Evolutionary conservation across 2,888 invertebrate genomes (phyloP).

Genomic region (Isotomurus palustris): DNA sequence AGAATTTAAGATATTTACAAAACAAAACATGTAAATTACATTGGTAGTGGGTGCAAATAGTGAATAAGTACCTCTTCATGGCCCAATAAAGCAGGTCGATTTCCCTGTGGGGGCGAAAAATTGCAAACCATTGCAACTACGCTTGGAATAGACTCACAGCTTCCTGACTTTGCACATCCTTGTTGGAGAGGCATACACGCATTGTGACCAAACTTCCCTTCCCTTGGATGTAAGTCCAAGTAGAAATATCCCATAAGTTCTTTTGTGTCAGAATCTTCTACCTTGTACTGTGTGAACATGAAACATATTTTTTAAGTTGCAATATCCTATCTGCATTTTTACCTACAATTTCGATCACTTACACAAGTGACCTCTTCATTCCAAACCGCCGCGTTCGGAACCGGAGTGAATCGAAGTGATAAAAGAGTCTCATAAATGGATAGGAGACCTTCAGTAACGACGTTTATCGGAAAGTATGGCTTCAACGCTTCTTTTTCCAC

Average conservation of each 20-base stretch:
- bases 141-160: conserved; percentile 48
- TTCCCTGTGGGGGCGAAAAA: conserved; percentile 53
- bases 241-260: conserved; percentile 54
- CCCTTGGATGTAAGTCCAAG: conserved; percentile 53
- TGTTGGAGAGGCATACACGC: conserved; percentile 52
- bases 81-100: conserved; percentile 53
- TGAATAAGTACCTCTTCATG: conserved; percentile 52
- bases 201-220: conserved; percentile 56
- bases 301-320: no score
- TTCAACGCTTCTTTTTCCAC: conserved; percentile 53
- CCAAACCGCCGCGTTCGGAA: conserved; percentile 51
- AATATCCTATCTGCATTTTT: no score
- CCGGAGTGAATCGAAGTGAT: conserved; percentile 50
- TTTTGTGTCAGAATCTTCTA: conserved; percentile 49
- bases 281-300: conserved; percentile 51
- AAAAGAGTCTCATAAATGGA: conserved; percentile 54
- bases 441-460: conserved; percentile 53
- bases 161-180: conserved; percentile 34
- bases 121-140: conserved; percentile 55
- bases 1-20: not conserved
- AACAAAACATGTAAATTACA: not conserved
- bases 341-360: no score
- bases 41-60: not conserved
- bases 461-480: conserved; percentile 53
- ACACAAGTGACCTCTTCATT: conserved; percentile 51